phyloP scores from a whole-genome alignment of 2,888 invertebrate genomes.

The Anodontia alba region DNA sequence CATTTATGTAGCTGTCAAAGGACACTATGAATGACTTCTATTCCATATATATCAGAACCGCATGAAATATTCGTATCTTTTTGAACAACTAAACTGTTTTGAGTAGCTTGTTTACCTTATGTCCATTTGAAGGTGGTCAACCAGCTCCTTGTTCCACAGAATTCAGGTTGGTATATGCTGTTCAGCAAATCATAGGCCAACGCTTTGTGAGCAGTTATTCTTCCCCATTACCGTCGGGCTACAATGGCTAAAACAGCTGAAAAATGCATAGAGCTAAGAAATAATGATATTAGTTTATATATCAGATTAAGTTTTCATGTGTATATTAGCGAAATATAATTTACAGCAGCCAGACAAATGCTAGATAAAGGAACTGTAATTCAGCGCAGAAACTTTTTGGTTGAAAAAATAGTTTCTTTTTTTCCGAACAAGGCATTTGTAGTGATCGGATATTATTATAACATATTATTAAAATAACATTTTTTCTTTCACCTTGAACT shows the following conservation, averaged over 20 bases:
- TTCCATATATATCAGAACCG: not conserved
- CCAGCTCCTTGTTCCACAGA: not conserved
- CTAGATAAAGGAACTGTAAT: not conserved
- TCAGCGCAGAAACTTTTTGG: not conserved
- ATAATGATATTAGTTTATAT: not conserved
- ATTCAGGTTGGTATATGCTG: not conserved
- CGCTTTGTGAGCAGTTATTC: not conserved
- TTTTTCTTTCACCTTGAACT: too few relatives aligned
- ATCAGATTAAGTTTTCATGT: not conserved
- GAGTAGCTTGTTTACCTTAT: not conserved
- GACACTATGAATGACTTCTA: not conserved
- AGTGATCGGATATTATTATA: too few relatives aligned
- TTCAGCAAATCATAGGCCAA: too few relatives aligned
- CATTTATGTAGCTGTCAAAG: not conserved
- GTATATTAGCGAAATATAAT: not conserved
- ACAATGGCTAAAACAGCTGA: not conserved
- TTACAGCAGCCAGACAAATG: not conserved
- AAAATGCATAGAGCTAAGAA: not conserved
- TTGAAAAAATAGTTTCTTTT: not conserved
- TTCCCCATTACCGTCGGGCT: not conserved
- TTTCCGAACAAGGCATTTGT: not conserved
- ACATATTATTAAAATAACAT: too few relatives aligned
- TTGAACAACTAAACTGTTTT: not conserved
- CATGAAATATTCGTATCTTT: not conserved
- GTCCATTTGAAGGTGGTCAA: not conserved